phyloP scores from a whole-genome alignment of 2,113 vertebrate species.

The Rhabdornis inornatus region DNA sequence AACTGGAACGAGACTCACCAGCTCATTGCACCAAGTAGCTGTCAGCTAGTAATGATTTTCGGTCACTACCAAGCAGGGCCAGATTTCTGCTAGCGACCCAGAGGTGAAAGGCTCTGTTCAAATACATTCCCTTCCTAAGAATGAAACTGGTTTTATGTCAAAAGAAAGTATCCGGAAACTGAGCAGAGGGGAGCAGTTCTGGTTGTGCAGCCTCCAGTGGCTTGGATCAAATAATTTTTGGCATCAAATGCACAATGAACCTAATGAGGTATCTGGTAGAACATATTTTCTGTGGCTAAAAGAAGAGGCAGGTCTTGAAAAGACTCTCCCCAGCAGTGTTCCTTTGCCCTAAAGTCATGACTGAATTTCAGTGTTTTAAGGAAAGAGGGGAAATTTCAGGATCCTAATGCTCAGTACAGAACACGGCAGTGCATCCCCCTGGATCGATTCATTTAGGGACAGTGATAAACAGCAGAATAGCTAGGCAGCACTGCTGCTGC shows the following conservation, averaged over 20 bases:
- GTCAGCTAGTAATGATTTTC: conserved; percentile 55
- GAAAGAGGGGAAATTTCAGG: background rate
- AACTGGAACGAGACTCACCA: background rate
- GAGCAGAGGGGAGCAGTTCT: background rate
- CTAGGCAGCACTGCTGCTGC: background rate
- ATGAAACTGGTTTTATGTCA: background rate
- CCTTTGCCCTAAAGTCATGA: background rate
- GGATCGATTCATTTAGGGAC: background rate
- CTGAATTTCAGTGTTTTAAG: background rate
- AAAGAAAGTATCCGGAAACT: background rate
- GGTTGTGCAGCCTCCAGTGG: background rate
- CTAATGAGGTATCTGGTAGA: background rate
- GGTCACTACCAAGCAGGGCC: conserved; percentile 38
- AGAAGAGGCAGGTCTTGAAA: background rate
- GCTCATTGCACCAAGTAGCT: conserved; percentile 30
- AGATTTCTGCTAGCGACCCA: conserved; percentile 37
- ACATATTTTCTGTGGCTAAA: background rate
- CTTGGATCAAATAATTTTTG: background rate
- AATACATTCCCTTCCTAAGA: background rate
- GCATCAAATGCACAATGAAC: background rate
- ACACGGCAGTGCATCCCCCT: fast-evolving
- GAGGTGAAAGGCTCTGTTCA: conserved; percentile 21
- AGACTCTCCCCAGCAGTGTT: background rate
- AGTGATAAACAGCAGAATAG: background rate
- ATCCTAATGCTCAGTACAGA: background rate